Evolutionary conservation across 2,797 vertebrate species (phyloP).

Genomic region (Vespertilio murinus): DNA sequence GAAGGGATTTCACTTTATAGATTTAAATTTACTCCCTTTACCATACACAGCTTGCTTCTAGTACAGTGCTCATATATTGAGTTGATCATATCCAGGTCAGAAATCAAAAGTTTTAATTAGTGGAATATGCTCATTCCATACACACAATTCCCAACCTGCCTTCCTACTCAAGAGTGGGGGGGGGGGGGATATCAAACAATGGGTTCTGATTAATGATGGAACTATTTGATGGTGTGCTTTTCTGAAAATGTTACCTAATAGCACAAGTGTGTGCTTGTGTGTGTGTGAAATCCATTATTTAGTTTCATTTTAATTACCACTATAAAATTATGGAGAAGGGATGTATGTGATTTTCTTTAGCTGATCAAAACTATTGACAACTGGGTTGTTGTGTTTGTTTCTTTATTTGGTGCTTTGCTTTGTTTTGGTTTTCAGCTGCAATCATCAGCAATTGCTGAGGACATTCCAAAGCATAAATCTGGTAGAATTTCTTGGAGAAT

Average conservation of each 20-base stretch:
- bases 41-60: neutral
- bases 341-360: slow-evolving; percentile 27
- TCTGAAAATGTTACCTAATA: neutral
- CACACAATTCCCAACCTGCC: neutral
- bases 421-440: neutral
- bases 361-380: neutral
- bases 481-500: slow-evolving; percentile 23
- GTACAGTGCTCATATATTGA: neutral
- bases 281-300: slow-evolving; percentile 26
- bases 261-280: neutral
- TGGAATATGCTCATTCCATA: neutral
- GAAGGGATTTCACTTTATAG: neutral
- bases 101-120: slow-evolving; percentile 32
- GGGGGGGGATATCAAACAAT: neutral
- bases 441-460: neutral
- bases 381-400: neutral
- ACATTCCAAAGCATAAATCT: slow-evolving; percentile 32
- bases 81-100: neutral
- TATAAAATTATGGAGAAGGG: slow-evolving; percentile 4
- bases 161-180: neutral
- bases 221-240: neutral
- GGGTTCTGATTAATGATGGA: neutral
- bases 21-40: neutral
- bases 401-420: neutral
- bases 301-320: slow-evolving; percentile 17